Evolutionary conservation across 23 tunicate species (phyloP), one percentile per base, ranked within the genome.

Genomic region (Styela clava): DNA sequence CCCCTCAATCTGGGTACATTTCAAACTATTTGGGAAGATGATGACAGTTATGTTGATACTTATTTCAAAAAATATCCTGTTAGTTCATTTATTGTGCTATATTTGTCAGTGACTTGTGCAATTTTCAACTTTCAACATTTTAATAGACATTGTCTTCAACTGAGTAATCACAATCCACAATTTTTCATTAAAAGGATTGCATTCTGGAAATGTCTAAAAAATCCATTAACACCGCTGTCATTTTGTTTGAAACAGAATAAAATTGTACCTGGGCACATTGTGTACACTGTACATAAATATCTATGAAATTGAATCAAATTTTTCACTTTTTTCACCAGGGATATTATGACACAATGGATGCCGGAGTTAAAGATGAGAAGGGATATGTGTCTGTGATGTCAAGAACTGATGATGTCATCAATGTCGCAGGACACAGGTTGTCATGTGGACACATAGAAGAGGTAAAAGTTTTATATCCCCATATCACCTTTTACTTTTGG

Each of bases 331-430:
- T 29, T 51, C 27, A n/a, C 18, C 73, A 93, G 98, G 98, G 98
- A 12, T 93, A 68, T 64, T 93, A 93, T 70, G 98, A 93, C 81
- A 93, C 98, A 36, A 93, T 93, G 98, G 98, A 93, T 78, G 98
- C 98, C 62, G 98, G 98, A 2, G 79, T 93, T 12, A 82, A 79
- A 70, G 98, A 93, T 64, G 89, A 93, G 35, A 83, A 84, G 69
- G 98, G 98, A 63, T 93, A 93, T 37, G 74, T 93, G 9, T 87
- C 93, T 79, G 98, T 93, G 86, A 93, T 93, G 98, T 93, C 98
- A 77, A 89, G 98, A 63, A 93, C 98, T 62, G 98, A 93, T 84
- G 98, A 93, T 79, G 98, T 88, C 88, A 93, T 93, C 64, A 93
- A 93, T 78, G 98, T 93, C 16, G 98, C 98, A 16, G 98, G 98